Conservation (phyloP, 2,797 vertebrate genomes). For the Uromys caudimaculatus region DNA sequence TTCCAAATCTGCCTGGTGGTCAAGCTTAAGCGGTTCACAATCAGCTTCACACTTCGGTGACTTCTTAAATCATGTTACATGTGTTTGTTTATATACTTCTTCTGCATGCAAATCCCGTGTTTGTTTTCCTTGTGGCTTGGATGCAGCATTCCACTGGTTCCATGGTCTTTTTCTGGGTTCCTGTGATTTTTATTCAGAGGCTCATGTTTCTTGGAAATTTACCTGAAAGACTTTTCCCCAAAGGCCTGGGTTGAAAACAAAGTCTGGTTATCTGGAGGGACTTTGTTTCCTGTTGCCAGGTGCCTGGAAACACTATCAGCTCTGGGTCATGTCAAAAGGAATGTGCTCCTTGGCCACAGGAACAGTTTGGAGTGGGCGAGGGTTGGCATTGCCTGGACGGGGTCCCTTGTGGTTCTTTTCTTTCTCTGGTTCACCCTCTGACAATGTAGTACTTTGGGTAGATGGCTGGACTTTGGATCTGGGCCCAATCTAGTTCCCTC, state of each 20-base stretch:
- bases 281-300: neutral
- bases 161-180: neutral
- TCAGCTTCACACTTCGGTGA: neutral
- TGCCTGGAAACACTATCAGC: neutral
- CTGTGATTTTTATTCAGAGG: neutral
- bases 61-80: neutral
- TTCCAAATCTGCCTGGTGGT: neutral
- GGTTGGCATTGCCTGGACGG: fast-evolving
- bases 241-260: neutral
- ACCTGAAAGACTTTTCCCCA: neutral
- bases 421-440: neutral
- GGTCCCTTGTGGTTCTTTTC: neutral
- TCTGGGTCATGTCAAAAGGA: neutral
- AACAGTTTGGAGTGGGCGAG: neutral
- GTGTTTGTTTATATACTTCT: neutral
- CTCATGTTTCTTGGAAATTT: constrained; percentile 24
- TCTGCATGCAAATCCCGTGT: neutral
- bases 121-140: neutral
- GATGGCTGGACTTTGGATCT: neutral
- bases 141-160: neutral
- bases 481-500: neutral
- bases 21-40: neutral
- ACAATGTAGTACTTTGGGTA: neutral
- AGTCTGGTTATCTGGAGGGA: neutral
- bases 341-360: neutral